Evolutionary conservation across 2,888 invertebrate genomes (phyloP).

Genomic region (Apodemia duryi): DNA sequence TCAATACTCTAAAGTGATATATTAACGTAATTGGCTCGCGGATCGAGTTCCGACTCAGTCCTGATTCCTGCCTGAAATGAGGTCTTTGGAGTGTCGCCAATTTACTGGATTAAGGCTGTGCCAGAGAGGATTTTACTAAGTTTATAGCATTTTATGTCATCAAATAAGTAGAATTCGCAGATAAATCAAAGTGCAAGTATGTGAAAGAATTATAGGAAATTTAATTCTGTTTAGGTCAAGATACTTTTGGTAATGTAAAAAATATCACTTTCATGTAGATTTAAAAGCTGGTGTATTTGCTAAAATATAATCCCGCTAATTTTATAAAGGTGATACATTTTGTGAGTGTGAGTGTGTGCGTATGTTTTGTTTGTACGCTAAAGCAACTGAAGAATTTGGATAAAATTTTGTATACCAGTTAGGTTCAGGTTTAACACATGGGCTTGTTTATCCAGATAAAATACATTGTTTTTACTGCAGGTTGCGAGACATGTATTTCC

Average conservation of each 20-base stretch:
- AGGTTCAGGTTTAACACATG: no score
- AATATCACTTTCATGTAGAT: neutral
- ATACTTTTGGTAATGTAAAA: neutral
- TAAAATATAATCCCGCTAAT: no score
- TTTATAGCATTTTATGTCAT: neutral
- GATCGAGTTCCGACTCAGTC: conserved; percentile 5
- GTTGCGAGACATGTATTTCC: no score
- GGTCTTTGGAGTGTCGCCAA: conserved; percentile 5
- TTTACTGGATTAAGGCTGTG: neutral
- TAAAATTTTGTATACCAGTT: no score
- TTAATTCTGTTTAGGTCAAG: no score
- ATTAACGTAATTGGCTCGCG: conserved; percentile 4
- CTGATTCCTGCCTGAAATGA: neutral
- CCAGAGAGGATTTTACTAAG: neutral
- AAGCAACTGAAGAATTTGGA: no score
- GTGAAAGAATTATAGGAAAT: neutral
- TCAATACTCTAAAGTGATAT: conserved; percentile 1
- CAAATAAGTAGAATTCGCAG: neutral
- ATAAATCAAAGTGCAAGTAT: neutral
- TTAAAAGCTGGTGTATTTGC: no score
- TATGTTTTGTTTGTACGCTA: no score
- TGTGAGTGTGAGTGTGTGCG: no score
- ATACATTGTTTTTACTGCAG: no score
- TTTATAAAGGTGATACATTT: no score
- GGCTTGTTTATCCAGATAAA: no score